Conservation (phyloP, 2,888 invertebrate genomes). For the Charanyca ferruginea region DNA sequence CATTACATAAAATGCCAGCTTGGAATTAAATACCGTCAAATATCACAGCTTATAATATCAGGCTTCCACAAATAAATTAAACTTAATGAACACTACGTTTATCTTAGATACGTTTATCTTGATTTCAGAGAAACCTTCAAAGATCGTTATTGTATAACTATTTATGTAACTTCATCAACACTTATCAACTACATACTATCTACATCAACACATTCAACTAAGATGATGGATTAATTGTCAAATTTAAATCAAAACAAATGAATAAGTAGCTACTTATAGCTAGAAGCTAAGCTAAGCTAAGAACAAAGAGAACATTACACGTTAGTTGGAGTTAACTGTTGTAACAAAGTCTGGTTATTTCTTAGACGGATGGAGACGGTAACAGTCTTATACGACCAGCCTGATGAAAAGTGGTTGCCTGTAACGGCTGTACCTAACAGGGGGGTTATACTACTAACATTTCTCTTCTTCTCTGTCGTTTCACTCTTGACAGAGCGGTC, state of each 20-base stretch:
- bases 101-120: constrained; percentile 18
- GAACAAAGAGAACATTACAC: constrained; percentile 3
- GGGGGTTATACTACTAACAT: too few species aligned
- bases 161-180: not conserved
- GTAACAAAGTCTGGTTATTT: not conserved
- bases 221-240: not conserved
- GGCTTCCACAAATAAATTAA: constrained; percentile 20
- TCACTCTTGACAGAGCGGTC: too few species aligned
- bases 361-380: not conserved
- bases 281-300: too few species aligned
- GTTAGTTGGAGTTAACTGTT: not conserved
- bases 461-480: too few species aligned
- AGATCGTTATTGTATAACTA: not conserved
- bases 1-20: not conserved
- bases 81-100: not conserved
- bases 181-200: too few species aligned
- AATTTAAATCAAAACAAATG: constrained; percentile 1
- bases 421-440: too few species aligned
- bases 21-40: not conserved
- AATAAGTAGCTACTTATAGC: not conserved
- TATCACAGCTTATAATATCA: not conserved
- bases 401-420: too few species aligned
- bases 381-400: too few species aligned
- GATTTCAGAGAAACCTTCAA: constrained; percentile 2
- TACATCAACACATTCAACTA: too few species aligned